phyloP scores from a whole-genome alignment of 1,140 invertebrate species.

The Macrosteles quadrilineatus region DNA sequence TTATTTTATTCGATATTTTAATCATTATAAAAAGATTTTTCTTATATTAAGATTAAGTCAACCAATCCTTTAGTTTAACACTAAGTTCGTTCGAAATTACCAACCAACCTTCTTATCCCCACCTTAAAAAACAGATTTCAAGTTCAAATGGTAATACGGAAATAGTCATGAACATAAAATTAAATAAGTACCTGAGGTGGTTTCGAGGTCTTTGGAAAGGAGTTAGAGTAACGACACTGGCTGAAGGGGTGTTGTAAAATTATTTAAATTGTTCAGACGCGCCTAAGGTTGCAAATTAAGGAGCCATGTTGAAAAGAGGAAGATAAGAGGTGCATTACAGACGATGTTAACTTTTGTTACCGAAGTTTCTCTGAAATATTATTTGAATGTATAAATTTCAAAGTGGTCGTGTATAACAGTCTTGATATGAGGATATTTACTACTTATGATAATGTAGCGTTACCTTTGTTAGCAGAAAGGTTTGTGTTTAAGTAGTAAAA shows the following conservation, averaged over 20 bases:
- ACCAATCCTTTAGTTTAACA: too few relatives aligned
- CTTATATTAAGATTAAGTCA: too few relatives aligned
- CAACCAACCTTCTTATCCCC: too few relatives aligned
- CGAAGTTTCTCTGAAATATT: constrained; percentile 1
- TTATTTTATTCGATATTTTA: too few relatives aligned
- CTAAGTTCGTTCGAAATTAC: too few relatives aligned
- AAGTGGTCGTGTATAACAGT: not conserved
- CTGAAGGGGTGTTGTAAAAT: not conserved
- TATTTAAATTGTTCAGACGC: not conserved
- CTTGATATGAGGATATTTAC: not conserved
- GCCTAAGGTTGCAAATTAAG: not conserved
- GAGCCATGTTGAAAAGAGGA: not conserved
- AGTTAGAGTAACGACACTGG: not conserved
- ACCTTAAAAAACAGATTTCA: too few relatives aligned
- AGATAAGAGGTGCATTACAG: constrained; percentile 11
- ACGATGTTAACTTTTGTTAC: constrained; percentile 19
- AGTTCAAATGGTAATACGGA: not conserved
- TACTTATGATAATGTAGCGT: not conserved
- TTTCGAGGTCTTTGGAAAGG: not conserved
- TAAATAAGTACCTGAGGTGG: not conserved
- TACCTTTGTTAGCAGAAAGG: not conserved
- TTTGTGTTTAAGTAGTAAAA: not conserved
- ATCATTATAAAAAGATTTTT: too few relatives aligned
- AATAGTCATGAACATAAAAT: not conserved
- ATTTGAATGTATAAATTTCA: not conserved